Evolutionary conservation across 1,140 invertebrate species (phyloP).

Genomic region (Drosophila arawakana): DNA sequence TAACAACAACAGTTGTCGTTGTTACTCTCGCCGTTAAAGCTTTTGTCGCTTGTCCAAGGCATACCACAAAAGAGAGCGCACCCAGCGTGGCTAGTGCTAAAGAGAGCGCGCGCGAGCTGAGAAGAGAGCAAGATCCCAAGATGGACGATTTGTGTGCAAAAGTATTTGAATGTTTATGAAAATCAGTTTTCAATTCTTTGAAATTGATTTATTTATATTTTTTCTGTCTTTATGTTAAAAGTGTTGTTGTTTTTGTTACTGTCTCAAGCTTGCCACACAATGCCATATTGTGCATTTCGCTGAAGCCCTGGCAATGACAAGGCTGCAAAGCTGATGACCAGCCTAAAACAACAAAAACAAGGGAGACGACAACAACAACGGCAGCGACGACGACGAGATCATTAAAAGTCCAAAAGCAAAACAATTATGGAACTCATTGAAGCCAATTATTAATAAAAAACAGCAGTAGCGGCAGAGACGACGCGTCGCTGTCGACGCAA

Average conservation of each 20-base stretch:
- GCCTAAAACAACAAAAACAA: constrained; percentile 27
- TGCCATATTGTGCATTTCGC: constrained; percentile 18
- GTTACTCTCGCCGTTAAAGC: not conserved
- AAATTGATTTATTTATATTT: constrained; percentile 12
- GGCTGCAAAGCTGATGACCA: constrained; percentile 62
- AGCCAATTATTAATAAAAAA: constrained; percentile 82
- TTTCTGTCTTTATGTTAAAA: not conserved
- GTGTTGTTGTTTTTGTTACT: not conserved
- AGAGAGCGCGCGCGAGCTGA: not conserved
- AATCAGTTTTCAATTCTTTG: constrained; percentile 11
- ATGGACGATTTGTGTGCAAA: not conserved
- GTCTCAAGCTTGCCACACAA: constrained; percentile 24
- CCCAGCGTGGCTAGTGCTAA: not conserved
- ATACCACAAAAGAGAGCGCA: not conserved
- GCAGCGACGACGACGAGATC: constrained; percentile 65
- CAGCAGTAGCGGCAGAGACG: constrained; percentile 43
- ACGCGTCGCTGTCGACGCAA: constrained; percentile 34
- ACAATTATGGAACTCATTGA: constrained; percentile 83
- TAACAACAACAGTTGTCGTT: constrained; percentile 42
- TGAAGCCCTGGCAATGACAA: constrained; percentile 45
- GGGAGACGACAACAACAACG: constrained; percentile 1
- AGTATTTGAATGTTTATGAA: not conserved
- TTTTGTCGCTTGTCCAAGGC: not conserved
- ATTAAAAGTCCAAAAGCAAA: constrained; percentile 82
- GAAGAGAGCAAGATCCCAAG: constrained; percentile 4